Base-by-base conservation (phyloP, 2,797 vertebrate species). In the Anabacerthia variegaticeps region DNA sequence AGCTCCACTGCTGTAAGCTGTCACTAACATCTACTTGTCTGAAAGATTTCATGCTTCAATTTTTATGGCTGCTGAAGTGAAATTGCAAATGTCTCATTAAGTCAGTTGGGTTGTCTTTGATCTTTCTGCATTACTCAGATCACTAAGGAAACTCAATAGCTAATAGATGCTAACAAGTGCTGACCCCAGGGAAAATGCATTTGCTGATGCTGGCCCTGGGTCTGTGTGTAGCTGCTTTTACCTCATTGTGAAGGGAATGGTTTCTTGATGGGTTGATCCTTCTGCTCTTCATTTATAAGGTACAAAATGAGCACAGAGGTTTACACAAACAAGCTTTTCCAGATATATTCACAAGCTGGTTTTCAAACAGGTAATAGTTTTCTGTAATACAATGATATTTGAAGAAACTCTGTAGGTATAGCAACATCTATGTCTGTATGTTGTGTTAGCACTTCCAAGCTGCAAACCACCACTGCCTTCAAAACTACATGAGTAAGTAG, bases 21-120 rank as follows among this genome's bases (percentile, higher is more conserved):
- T 92, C 63, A 51, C 61, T 91, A 76, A 43, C 16, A 41, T 82
- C 76, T 94, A 39, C 82, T 87, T 83, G 69, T 89, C 54, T 96
- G 34, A 68, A n/a, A 95, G 34, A 84, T 92, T 88, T 80, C 54
- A 12, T 95, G 69, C 90, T 94, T 95, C 62, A 51, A 5, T 85
- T 95, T 56, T 76, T 51, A 62, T 0, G 1, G 74, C 74, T 91
- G 54, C 93, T 96, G 43, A n/a, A 91, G 52, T 89, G 85, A 97
- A 93, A 93, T 75, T 89, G 59, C 79, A 95, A 91, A 91, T 78
- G 75, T 77, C 56, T 94, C 80, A 92, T 96, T 96, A 94, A 92
- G 44, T 91, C 18, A 4, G 30, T 86, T 84, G 49, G 83, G 55
- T 72, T 88, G 90, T 93, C 94, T 95, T 92, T 97, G 66, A 77